Base-by-base conservation (phyloP, 2,113 vertebrate genomes). In the Scomber japonicus region DNA sequence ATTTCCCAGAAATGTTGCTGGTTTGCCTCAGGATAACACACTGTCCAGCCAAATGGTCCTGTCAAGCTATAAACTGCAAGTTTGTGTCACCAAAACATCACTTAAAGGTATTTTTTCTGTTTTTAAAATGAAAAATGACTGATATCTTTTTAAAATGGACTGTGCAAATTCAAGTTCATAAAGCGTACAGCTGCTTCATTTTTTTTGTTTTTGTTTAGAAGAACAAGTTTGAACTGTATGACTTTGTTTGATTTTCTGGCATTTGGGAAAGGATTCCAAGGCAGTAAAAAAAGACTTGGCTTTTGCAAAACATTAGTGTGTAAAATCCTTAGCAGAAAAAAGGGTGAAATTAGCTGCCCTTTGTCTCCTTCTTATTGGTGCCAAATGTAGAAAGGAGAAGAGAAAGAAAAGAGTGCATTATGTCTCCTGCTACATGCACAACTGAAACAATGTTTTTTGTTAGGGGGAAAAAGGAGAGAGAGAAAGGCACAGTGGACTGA, bases 351-450 rank as follows among this genome's bases (percentile, higher is more conserved):
- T 4, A 74, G 48, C 46, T 75, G 27, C 55, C 35, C 75, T 80
- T 82, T 75, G 57, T 78, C 54, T 82, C 17, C 5, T 72, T 15
- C 21, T 75, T 44, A 76, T 14, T 78, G 74, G 71, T 75, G 79
- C 80, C 60, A 85, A 80, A 80, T 65, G 70, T 53, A 17, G 46
- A 80, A 62, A 82, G 31, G 48, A 51, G 30, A 51, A 63, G 44
- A 67, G 6, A 55, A 51, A 17, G 17, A 40, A 15, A 46, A 51
- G 19, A 56, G 51, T 10, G 17, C 17, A 10, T 40, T 40, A 13
- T 6, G 3, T 79, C 27, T 85, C 49, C n/a, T 50, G 67, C 68
- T 73, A 31, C 56, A 79, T 44, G 12, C 15, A 44, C 46, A 68
- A 46, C 16, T 35, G 73, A 21, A 81, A 84, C 73, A 81, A 75